These are phyloP conservation scores for Sialis fuliginosa DNA, from an alignment of 2,888 invertebrate species.

Conservation along the genomic window DNA sequence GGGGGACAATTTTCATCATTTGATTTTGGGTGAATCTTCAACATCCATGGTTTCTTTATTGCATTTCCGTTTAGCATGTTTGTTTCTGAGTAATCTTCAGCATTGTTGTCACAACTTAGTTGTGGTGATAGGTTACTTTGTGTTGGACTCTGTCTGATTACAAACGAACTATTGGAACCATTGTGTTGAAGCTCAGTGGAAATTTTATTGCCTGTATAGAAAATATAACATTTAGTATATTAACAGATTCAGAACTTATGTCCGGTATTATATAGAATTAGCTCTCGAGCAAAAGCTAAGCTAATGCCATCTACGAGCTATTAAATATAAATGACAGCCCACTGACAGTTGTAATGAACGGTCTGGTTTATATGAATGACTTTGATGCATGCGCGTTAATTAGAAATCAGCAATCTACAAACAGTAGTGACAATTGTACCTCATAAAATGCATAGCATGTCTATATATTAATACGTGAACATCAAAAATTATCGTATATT, in stretches of 20 bases:
- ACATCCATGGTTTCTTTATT: slow-evolving; percentile 16
- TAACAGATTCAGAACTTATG: not conserved
- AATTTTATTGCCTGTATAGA: slow-evolving; percentile 34
- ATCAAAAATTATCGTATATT: no score
- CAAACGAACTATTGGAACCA: slow-evolving; percentile 37
- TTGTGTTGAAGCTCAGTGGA: slow-evolving; percentile 38
- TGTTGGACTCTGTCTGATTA: slow-evolving; percentile 24
- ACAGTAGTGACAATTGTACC: no score
- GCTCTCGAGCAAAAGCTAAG: no score
- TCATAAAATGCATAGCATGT: no score
- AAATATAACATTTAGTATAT: not conserved
- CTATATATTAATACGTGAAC: no score
- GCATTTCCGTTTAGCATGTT: slow-evolving; percentile 22
- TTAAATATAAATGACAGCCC: no score
- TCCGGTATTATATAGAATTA: not conserved
- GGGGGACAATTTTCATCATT: slow-evolving; percentile 8
- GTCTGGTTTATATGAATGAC: no score
- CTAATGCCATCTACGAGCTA: no score
- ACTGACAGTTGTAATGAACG: no score
- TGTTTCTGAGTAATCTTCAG: slow-evolving; percentile 19
- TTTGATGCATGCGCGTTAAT: no score
- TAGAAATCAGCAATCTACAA: no score
- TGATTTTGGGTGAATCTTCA: slow-evolving; percentile 15
- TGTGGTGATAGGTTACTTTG: slow-evolving; percentile 34
- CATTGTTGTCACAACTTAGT: slow-evolving; percentile 27